Base-by-base conservation (phyloP, 2,888 invertebrate species). In the Cataglyphis rosenhaueri region DNA sequence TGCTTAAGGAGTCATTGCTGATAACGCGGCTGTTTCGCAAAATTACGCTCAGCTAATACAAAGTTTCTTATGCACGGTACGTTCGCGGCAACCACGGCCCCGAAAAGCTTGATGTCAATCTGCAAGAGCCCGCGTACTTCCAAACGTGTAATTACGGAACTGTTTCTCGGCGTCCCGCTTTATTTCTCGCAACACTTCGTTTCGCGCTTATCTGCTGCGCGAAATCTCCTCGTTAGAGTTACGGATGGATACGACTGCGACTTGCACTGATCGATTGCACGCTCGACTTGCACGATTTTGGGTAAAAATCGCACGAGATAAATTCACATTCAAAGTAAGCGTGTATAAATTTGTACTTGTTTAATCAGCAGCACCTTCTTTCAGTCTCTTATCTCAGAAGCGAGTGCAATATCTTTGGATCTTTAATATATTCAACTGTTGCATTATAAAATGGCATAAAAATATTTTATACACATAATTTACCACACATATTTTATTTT, bases 61-160 rank as follows among this genome's bases (percentile, higher is more conserved):
- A 79, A 79, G 78, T 79, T 79, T 59, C 44, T 79, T 70, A 79
- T 79, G 78, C 78, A 78, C 59, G 68, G 76, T 57, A 68, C 78
- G 68, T 57, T 76, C 66, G 52, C 74, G 65, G 38, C 8, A 52
- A 29, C 41, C 65, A 52, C 74, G 44, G 76, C 55, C 38, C 68
- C 76, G 71, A 79, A 70, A 70, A 59, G 78, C 78, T 70, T 71
- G 78, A 79, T 79, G 78, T 79, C 78, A 79, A 79, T 79, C 78
- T 79, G 71, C 44, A 61, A 79, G 78, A 70, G 44, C 78, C 78
- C 78, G 44, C 59, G 78, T 70, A 79, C 78, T 79, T 79, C 59
- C 78, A 71, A 79, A 81, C 81, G 25, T 86, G 85, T 86, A 86
- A 86, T 86, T 86, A 86, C 74, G 82, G 79, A 86, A 86, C 82